Conservation (phyloP, 2,797 vertebrate genomes). For the Neosalanx taihuensis region DNA sequence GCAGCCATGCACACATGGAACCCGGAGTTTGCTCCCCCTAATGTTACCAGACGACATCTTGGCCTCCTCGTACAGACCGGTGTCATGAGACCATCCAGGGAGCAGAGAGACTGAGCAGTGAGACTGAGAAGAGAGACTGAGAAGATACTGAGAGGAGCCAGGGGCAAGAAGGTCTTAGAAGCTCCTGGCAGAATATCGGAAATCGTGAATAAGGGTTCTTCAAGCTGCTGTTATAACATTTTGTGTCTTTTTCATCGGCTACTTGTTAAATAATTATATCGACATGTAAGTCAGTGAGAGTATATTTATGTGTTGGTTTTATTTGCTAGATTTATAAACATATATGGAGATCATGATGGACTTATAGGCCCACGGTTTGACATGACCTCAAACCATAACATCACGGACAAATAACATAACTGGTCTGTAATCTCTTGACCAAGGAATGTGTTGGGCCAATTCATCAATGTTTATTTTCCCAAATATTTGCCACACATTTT, state of each 20-base stretch:
- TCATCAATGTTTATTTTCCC: constrained; percentile 37
- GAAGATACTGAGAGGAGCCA: constrained; percentile 27
- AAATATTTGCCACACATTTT: constrained; percentile 16
- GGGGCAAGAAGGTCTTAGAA: constrained; percentile 66
- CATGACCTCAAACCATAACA: neutral
- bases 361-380: neutral
- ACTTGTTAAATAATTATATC: constrained; percentile 58
- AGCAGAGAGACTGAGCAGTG: constrained; percentile 52
- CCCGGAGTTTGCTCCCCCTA: constrained; percentile 74
- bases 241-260: constrained; percentile 52
- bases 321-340: constrained; percentile 3
- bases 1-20: constrained; percentile 69
- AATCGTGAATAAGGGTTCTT: constrained; percentile 60
- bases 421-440: constrained; percentile 22
- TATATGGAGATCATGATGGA: neutral
- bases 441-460: constrained; percentile 32
- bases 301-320: constrained; percentile 44
- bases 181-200: constrained; percentile 51
- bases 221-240: constrained; percentile 66
- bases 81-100: constrained; percentile 44
- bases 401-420: neutral
- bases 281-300: constrained; percentile 55
- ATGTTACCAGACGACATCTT: constrained; percentile 69
- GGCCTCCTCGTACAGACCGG: constrained; percentile 63
- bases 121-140: too few relatives aligned